Evolutionary conservation across 2,797 vertebrate species (phyloP), one percentile per base, ranked within the genome.

Genomic region (Anisognathus igniventris): DNA sequence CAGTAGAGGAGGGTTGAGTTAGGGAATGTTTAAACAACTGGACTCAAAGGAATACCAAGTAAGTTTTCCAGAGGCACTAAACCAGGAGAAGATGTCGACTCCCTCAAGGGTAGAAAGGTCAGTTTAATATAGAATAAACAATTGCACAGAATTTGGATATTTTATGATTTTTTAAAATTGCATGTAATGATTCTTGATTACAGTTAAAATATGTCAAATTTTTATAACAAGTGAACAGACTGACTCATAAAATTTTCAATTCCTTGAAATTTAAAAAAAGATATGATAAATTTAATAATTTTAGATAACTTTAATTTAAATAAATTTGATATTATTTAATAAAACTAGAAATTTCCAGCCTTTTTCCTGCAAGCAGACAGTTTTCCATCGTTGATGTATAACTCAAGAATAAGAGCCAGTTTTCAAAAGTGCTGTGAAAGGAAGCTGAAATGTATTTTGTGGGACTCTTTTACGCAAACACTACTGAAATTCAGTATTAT

Each of bases 1-100:
- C 15, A 42, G 23, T 42, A 14, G 9, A 37, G 11, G 17, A 54
- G 6, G 9, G 7, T 13, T 0, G 0, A 21, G 11, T 27, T 65
- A 65, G 27, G 18, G 20, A 68, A 73, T 12, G 30, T 58, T 44
- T 64, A 21, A 85, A 68, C 2, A 64, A 16, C 19, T 20, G 8
- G 4, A 47, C 14, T 42, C 7, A 15, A 42, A 56, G 10, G 7
- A 62, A 42, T 33, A 19, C 31, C 24, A 20, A 5, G 9, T 27
- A 35, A 45, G 8, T 77, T 70, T 56, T 8, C 14, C 25, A 42
- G 12, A 40, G 22, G 35, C 27, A 15, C 18, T 35, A 42, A 56
- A 31, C 6, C 48, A 12, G 31, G 25, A 54, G 17, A 5, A 64
- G 5, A 12, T 56, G 27, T 56, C 0, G 0, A 23, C 4, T 64